phyloP scores from a whole-genome alignment of 2,797 vertebrate species.

The Neosalanx taihuensis region DNA sequence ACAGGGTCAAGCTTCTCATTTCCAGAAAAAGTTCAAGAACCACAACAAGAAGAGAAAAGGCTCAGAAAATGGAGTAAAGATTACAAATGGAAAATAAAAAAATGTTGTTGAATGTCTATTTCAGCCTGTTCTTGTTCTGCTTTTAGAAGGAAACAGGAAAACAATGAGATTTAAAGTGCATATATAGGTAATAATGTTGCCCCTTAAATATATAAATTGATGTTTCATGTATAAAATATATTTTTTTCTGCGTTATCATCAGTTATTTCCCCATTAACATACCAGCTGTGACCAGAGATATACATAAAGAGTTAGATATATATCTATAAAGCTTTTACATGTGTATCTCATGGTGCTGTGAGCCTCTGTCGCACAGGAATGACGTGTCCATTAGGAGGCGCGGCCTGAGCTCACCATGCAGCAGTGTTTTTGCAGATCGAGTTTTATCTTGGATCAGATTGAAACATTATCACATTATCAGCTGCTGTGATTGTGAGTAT shows the following conservation, averaged over 20 bases:
- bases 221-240: too few species aligned
- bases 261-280: too few species aligned
- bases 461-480: not conserved
- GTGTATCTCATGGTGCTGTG: not conserved
- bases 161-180: not conserved
- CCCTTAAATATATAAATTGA: not conserved
- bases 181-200: not conserved
- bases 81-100: slow-evolving; percentile 59
- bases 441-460: not conserved
- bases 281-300: too few species aligned
- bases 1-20: slow-evolving; percentile 64
- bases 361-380: slow-evolving; percentile 4
- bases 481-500: not conserved
- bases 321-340: too few species aligned
- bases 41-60: slow-evolving; percentile 60
- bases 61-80: slow-evolving; percentile 55
- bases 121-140: not conserved
- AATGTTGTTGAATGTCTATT: not conserved
- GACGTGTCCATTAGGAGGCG: not conserved
- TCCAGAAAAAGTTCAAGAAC: slow-evolving; percentile 73
- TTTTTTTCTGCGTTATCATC: too few species aligned
- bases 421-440: not conserved
- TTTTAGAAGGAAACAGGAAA: not conserved
- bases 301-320: too few species aligned
- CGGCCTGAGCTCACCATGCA: not conserved